Conservation (phyloP, 2,888 invertebrate genomes). For the Callinectes sapidus region DNA sequence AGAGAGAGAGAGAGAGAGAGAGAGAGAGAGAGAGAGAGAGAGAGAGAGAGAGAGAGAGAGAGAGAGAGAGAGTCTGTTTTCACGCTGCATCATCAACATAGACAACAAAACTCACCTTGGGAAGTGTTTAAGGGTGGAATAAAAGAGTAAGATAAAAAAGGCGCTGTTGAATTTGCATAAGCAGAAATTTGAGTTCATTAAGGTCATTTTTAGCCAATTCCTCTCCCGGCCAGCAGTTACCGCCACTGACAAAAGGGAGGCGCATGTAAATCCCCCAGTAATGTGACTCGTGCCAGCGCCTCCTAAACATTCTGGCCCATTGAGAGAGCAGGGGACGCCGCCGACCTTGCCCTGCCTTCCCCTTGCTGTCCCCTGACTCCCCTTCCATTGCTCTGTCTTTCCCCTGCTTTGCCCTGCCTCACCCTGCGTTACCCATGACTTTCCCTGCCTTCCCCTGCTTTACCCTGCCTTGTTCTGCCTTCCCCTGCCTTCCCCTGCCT, state of each 20-base stretch:
- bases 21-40: slow-evolving; percentile 32
- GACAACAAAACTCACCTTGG: neutral
- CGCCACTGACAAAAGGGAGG: neutral
- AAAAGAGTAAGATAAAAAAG: neutral
- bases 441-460: neutral
- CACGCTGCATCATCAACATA: slow-evolving; percentile 24
- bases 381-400: too few relatives aligned
- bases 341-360: neutral
- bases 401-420: neutral
- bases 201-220: neutral
- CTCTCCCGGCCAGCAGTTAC: neutral
- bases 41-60: slow-evolving; percentile 38
- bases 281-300: neutral
- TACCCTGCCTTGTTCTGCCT: too few relatives aligned
- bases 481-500: too few relatives aligned
- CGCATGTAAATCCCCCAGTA: neutral
- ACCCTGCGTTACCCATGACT: neutral
- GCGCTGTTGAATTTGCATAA: neutral
- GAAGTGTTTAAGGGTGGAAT: slow-evolving; percentile 21
- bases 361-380: too few relatives aligned
- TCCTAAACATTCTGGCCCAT: neutral
- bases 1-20: slow-evolving; percentile 16
- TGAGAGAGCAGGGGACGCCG: neutral
- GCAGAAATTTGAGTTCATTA: slow-evolving; percentile 15
- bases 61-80: neutral